Conservation (phyloP, 23 tunicate genomes). For the Oikopleura vanhoeffeni region DNA sequence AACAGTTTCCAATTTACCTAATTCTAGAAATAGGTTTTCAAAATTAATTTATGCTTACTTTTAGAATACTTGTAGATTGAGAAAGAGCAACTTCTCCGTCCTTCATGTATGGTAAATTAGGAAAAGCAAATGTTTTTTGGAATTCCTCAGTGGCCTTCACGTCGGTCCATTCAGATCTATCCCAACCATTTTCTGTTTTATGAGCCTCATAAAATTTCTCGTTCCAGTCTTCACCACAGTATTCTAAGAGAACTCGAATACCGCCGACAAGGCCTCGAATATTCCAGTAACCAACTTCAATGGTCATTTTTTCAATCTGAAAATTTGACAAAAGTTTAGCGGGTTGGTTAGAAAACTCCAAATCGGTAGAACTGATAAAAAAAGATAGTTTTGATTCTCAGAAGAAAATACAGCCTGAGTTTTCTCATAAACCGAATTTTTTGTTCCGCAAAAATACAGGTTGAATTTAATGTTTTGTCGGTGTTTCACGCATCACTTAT, state of each 20-base stretch:
- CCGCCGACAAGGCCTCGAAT: background rate
- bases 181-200: background rate
- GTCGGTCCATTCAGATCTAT: slow-evolving; percentile 19
- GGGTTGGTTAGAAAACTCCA: no score
- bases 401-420: no score
- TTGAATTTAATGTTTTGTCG: no score
- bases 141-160: slow-evolving; percentile 16
- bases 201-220: background rate
- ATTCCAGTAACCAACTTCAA: background rate
- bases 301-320: background rate
- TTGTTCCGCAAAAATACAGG: no score
- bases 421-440: no score
- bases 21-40: no score
- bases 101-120: slow-evolving; percentile 31
- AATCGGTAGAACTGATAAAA: no score
- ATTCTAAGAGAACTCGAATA: background rate
- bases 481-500: no score
- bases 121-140: slow-evolving; percentile 23
- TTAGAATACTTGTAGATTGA: slow-evolving; percentile 21
- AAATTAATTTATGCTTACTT: no score
- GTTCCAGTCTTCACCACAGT: background rate
- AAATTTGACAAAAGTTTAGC: no score
- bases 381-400: no score
- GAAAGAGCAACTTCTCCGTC: slow-evolving; percentile 33
- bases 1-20: no score